phyloP scores from a whole-genome alignment of 2,113 vertebrate species.

The Verasper variegatus region DNA sequence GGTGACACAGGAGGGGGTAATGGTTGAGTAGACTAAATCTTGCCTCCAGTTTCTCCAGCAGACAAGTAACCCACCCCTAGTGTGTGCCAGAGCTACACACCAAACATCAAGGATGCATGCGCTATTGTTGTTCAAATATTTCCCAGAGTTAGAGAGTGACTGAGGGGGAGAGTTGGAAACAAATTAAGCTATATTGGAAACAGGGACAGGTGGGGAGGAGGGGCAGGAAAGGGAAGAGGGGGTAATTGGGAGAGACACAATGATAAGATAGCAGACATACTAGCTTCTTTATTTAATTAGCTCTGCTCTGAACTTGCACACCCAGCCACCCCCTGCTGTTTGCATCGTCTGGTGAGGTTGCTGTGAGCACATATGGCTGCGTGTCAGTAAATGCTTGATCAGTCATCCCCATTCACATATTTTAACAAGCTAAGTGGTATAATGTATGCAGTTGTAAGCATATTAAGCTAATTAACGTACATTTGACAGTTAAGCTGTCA shows the following conservation, averaged over 20 bases:
- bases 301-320: slow-evolving; percentile 35
- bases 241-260: slow-evolving; percentile 45
- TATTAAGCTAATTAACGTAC: slow-evolving; percentile 48
- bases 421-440: slow-evolving; percentile 54
- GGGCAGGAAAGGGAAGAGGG: slow-evolving; percentile 36
- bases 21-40: slow-evolving; percentile 30
- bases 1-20: slow-evolving; percentile 17
- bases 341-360: slow-evolving; percentile 43
- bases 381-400: slow-evolving; percentile 49
- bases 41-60: slow-evolving; percentile 19
- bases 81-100: not conserved
- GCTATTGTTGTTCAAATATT: slow-evolving; percentile 51
- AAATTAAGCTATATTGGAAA: slow-evolving; percentile 64
- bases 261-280: slow-evolving; percentile 52
- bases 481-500: not conserved
- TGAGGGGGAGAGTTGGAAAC: slow-evolving; percentile 37
- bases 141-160: slow-evolving; percentile 42
- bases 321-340: slow-evolving; percentile 46
- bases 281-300: slow-evolving; percentile 63
- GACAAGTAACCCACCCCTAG: slow-evolving; percentile 2
- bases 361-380: slow-evolving; percentile 53
- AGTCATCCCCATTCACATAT: slow-evolving; percentile 34
- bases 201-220: slow-evolving; percentile 25
- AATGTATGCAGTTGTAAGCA: slow-evolving; percentile 54
- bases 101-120: slow-evolving; percentile 48